Conservation (phyloP, 2,888 invertebrate species). For the Pachycephus smyrnensis region DNA sequence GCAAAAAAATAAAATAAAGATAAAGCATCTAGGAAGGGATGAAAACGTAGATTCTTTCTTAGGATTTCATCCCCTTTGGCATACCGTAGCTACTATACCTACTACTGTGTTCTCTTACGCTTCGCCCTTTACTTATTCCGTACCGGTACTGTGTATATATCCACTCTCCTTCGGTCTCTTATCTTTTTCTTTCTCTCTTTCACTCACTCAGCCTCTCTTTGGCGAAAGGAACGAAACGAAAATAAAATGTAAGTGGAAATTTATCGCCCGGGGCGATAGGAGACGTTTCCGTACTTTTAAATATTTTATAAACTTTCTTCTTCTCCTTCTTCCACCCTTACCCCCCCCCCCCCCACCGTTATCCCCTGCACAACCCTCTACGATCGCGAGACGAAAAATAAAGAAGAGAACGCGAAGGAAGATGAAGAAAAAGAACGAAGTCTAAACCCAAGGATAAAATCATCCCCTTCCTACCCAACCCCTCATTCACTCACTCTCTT, state of each 20-base stretch:
- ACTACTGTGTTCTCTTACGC: neutral
- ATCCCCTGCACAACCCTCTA: constrained; percentile 38
- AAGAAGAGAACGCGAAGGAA: constrained; percentile 14
- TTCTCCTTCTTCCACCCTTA: constrained; percentile 39
- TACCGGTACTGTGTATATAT: neutral
- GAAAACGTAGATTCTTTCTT: neutral
- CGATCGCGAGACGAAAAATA: constrained; percentile 28
- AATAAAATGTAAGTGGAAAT: constrained; percentile 68
- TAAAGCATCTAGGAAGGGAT: neutral
- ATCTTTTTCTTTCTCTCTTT: constrained; percentile 21
- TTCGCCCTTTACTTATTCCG: neutral
- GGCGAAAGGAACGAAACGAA: constrained; percentile 56
- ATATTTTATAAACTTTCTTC: constrained; percentile 67
- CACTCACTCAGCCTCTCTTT: constrained; percentile 23
- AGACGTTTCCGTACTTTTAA: constrained; percentile 68
- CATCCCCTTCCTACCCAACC: neutral
- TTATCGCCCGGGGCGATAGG: constrained; percentile 67
- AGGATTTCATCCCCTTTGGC: neutral
- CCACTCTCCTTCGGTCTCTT: constrained; percentile 32
- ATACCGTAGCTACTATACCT: neutral
- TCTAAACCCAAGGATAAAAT: neutral
- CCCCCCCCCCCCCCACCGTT: constrained; percentile 22
- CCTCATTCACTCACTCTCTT: too few relatives aligned
- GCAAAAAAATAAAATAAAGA: constrained; percentile 4
- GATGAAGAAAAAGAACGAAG: neutral